Conservation (phyloP, 2,888 invertebrate genomes). For the Mythimna albipuncta region DNA sequence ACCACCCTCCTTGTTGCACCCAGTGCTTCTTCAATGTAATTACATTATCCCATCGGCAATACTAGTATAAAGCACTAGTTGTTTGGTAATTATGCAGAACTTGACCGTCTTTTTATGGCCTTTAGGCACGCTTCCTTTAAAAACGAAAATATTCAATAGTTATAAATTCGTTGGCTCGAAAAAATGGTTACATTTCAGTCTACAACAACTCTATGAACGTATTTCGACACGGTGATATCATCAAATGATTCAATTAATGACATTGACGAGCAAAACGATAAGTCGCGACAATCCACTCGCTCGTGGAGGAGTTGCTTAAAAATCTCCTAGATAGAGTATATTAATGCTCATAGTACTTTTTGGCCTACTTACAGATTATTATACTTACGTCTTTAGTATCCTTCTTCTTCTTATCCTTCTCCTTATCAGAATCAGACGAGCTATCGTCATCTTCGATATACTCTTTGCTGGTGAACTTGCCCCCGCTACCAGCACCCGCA, state of each 20-base stretch:
- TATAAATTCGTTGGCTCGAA: no score
- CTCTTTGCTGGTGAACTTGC: constrained; percentile 97
- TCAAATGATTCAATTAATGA: no score
- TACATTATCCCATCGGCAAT: no score
- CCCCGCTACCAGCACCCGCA: constrained; percentile 82
- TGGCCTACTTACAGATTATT: neutral
- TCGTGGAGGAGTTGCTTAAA: no score
- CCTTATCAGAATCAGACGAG: constrained; percentile 90
- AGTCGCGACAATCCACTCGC: no score
- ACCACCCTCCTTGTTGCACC: no score
- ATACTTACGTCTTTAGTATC: constrained; percentile 84
- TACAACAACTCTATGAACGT: no score
- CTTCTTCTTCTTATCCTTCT: constrained; percentile 80
- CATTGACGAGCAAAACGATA: no score
- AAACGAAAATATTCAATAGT: neutral
- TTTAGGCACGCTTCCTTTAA: neutral
- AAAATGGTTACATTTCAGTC: no score
- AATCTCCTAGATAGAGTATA: neutral
- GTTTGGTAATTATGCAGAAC: neutral
- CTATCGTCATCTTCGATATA: constrained; percentile 95
- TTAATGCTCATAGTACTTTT: neutral
- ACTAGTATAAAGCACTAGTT: neutral
- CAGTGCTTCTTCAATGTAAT: no score
- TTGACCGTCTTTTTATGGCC: no score
- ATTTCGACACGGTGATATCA: no score